Conservation (phyloP, 2,888 invertebrate species). For the Alsophila aescularia region DNA sequence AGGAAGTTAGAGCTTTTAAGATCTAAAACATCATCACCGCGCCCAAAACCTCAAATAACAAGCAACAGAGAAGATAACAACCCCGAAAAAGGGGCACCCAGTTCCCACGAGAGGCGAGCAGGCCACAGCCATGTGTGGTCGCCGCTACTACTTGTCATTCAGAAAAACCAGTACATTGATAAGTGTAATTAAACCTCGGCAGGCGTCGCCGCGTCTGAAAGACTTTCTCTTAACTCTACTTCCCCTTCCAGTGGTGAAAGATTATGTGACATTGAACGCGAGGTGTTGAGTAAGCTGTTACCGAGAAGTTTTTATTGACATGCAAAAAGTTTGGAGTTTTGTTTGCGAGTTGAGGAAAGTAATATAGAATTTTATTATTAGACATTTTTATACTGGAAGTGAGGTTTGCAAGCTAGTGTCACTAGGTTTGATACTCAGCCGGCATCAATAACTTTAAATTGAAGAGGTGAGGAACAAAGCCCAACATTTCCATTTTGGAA, state of each 20-base stretch:
- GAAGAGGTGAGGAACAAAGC: too few species aligned
- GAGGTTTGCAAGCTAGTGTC: too few species aligned
- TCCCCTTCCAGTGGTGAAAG: conserved; percentile 2
- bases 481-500: too few species aligned
- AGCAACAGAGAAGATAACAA: neutral
- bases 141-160: neutral
- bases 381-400: too few species aligned
- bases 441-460: too few species aligned
- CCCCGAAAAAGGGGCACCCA: neutral
- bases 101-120: conserved; percentile 9
- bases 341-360: neutral
- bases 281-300: conserved; percentile 29
- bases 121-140: conserved; percentile 2
- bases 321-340: conserved; percentile 4
- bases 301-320: conserved; percentile 17
- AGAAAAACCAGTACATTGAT: conserved; percentile 16
- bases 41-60: neutral
- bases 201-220: conserved; percentile 31
- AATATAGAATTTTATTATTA: too few species aligned
- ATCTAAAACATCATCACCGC: too few species aligned
- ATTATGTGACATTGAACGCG: conserved; percentile 28
- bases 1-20: too few species aligned
- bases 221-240: conserved; percentile 32
- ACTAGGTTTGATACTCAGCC: too few species aligned
- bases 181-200: conserved; percentile 15